Conservation (phyloP, 2,113 vertebrate species). For the Nyctibius bracteatus region DNA sequence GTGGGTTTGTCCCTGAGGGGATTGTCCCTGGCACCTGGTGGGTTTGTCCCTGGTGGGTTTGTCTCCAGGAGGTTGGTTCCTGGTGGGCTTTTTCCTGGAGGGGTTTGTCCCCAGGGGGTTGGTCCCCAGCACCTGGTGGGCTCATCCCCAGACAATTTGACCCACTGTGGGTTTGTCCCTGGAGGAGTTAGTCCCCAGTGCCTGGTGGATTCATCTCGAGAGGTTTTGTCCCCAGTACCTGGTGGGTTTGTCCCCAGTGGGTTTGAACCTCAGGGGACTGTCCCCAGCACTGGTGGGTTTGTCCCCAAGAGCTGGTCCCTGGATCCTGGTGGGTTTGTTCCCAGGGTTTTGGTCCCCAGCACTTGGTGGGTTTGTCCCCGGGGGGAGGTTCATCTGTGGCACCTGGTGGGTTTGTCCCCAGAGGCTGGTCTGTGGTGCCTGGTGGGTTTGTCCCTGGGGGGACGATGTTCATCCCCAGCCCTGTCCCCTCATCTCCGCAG, state of each 20-base stretch:
- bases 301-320: not conserved
- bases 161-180: not conserved
- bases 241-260: not conserved
- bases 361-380: no score
- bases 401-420: no score
- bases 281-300: no score
- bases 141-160: not conserved
- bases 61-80: no score
- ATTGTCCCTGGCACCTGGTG: not conserved
- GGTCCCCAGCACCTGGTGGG: not conserved
- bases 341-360: no score
- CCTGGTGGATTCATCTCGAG: not conserved
- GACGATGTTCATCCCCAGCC: not conserved
- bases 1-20: not conserved
- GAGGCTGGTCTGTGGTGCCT: not conserved
- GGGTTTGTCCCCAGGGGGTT: not conserved
- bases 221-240: no score
- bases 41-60: not conserved
- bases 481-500: slow-evolving; percentile 41
- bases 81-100: not conserved
- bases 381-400: no score
- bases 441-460: no score
- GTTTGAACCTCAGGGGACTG: not conserved
- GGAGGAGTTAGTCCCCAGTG: not conserved
- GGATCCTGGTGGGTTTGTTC: not conserved